Percentiles rank a stretch among this genome's conserved stretches.
Evolutionary conservation across 2,888 invertebrate genomes (phyloP).

Genomic region (Caenorhabditis sulstoni): DNA sequence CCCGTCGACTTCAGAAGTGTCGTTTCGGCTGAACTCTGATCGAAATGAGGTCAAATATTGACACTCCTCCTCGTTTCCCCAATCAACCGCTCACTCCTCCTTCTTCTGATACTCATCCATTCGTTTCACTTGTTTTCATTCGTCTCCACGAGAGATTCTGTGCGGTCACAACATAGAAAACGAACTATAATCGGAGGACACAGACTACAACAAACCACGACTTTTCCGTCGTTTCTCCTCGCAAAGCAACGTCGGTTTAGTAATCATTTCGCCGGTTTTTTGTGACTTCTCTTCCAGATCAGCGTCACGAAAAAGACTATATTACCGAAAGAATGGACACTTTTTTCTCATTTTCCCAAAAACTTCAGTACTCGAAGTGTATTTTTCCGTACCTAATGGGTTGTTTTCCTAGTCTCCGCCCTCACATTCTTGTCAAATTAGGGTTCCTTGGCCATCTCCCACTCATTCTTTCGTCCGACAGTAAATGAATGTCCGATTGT

Average conservation of each 20-base stretch:
- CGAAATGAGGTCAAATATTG: conserved; percentile 32
- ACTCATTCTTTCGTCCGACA: no score
- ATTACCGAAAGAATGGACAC: not conserved
- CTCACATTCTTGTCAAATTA: conserved; percentile 18
- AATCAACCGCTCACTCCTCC: conserved; percentile 17
- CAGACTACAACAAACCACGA: conserved; percentile 22
- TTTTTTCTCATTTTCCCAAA: not conserved
- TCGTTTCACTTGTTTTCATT: not conserved
- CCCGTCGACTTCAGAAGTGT: not conserved
- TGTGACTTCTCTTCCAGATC: not conserved
- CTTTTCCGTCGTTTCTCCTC: conserved; percentile 2
- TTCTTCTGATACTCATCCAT: not conserved
- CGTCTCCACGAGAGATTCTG: not conserved
- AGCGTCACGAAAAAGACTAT: not conserved
- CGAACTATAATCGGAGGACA: conserved; percentile 3
- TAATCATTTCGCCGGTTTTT: conserved; percentile 30
- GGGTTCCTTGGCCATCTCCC: no score
- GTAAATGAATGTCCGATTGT: no score
- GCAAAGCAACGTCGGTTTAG: conserved; percentile 26
- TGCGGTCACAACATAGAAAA: no score
- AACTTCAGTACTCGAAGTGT: not conserved
- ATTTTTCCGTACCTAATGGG: not conserved
- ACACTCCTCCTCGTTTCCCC: conserved; percentile 18
- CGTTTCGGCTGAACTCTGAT: conserved; percentile 33
- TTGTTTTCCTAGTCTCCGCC: not conserved